These are phyloP conservation scores for Coptodon bakossiorum DNA, from an alignment of 2,113 vertebrate species.

Conservation along the genomic window DNA sequence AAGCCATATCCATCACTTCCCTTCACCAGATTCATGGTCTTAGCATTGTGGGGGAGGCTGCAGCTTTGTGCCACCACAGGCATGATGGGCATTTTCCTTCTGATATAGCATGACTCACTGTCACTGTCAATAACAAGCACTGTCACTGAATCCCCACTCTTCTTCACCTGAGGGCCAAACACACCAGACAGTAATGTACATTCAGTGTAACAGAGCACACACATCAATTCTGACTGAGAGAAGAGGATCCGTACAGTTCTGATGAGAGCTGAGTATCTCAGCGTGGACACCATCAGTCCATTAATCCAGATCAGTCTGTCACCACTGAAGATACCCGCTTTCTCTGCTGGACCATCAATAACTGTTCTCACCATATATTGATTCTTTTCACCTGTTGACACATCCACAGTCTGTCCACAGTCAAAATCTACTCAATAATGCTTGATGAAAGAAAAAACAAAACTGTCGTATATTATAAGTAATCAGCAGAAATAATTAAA, in stretches of 20 bases:
- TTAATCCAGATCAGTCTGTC: constrained; percentile 87
- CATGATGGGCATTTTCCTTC: constrained; percentile 71
- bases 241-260: constrained; percentile 69
- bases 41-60: constrained; percentile 74
- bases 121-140: constrained; percentile 80
- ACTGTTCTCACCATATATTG: constrained; percentile 73
- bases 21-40: constrained; percentile 77
- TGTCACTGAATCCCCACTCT: constrained; percentile 70
- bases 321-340: constrained; percentile 76
- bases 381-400: constrained; percentile 71
- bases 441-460: background rate
- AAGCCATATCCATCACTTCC: constrained; percentile 84
- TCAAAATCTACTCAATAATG: background rate
- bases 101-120: constrained; percentile 74
- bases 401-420: background rate
- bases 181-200: background rate
- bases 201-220: background rate
- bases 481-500: background rate
- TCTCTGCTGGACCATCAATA: constrained; percentile 78
- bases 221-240: background rate
- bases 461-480: background rate
- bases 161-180: constrained; percentile 72
- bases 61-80: constrained; percentile 74
- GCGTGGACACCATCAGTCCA: constrained; percentile 68
- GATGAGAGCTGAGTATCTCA: constrained; percentile 63